Conservation (phyloP, 2,113 vertebrate species). For the Sprattus sprattus region DNA sequence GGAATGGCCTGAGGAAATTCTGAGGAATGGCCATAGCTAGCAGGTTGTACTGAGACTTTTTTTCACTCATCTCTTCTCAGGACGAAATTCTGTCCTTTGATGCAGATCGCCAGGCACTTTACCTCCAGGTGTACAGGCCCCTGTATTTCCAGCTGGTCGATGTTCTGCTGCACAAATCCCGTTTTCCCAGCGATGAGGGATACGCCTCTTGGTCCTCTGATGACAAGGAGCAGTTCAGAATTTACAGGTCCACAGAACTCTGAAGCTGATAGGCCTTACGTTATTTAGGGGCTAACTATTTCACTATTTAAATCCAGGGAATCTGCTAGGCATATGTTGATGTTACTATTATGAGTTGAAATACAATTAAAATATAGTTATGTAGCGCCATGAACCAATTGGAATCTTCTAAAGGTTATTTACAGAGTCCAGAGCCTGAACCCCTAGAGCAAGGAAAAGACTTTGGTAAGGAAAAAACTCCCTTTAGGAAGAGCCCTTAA, state of each 20-base stretch:
- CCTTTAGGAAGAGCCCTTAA: too few species aligned
- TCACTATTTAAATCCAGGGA: neutral
- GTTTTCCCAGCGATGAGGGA: slow-evolving; percentile 89
- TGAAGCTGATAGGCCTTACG: neutral
- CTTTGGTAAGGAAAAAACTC: too few species aligned
- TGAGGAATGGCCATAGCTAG: too few species aligned
- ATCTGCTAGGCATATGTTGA: neutral
- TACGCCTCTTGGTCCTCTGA: slow-evolving; percentile 90
- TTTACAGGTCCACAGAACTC: slow-evolving; percentile 81
- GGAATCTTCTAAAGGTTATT: too few species aligned
- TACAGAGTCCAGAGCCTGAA: too few species aligned
- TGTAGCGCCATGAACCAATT: too few species aligned
- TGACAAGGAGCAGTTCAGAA: slow-evolving; percentile 96
- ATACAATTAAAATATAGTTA: too few species aligned
- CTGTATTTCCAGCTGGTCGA: slow-evolving; percentile 97
- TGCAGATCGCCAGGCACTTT: slow-evolving; percentile 87
- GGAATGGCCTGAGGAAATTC: too few species aligned
- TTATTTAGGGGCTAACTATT: neutral
- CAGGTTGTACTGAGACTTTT: neutral
- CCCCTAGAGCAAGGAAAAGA: too few species aligned
- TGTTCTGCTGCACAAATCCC: slow-evolving; percentile 90
- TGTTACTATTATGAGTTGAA: too few species aligned
- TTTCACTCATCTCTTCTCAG: slow-evolving; percentile 59
- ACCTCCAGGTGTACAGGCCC: slow-evolving; percentile 93
- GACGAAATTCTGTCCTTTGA: slow-evolving; percentile 95